Base-by-base conservation (phyloP, 2,888 invertebrate genomes). In the Caradrina kadenii region DNA sequence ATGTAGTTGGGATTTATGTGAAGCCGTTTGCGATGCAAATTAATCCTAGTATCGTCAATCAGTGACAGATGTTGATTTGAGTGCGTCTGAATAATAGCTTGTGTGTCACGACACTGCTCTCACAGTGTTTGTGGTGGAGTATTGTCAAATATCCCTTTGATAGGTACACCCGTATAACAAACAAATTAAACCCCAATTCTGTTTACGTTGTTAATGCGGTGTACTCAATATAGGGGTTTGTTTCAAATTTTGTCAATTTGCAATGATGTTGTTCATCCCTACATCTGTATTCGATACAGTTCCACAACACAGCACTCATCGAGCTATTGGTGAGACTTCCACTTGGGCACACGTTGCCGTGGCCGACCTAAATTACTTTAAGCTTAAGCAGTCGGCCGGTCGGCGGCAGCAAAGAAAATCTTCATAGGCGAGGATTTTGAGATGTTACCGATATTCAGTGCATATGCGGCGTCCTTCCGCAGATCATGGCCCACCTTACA, bases 21-120 rank as follows among this genome's bases (percentile, higher is more conserved):
- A 90, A 90, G 86, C 90, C 77, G 88, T 89, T 89, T 85, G 85
- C 84, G 80, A 93, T 93, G 91, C 90, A 93, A 93, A 93, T 93
- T 86, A 87, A 90, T 90, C 86, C 86, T 75, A 69, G 86, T 89
- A 91, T 89, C 86, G 89, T 87, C 88, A 88, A 90, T 90, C 90
- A 86, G 86, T 86, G 89, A 91, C 92, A 91, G 90, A 91, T 92
- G 93, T 88, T 90, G 89, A 90, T 91, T 89, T 89, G 86, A 86
- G 87, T 83, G 83, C 87, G 88, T 90, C 87, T 90, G 90, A 92
- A 91, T 93, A 89, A 92, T 91, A 86, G 87, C 80, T 76, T 35
- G 76, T 59, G 68, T 79, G 81, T 76, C 82, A 78, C 68, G 78
- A 82, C 71, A 76, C 58, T 58, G 76, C 69, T 78, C 66, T 76